These are phyloP conservation scores for Passer montanus DNA, from an alignment of 2,113 vertebrate genomes.

Conservation along the genomic window DNA sequence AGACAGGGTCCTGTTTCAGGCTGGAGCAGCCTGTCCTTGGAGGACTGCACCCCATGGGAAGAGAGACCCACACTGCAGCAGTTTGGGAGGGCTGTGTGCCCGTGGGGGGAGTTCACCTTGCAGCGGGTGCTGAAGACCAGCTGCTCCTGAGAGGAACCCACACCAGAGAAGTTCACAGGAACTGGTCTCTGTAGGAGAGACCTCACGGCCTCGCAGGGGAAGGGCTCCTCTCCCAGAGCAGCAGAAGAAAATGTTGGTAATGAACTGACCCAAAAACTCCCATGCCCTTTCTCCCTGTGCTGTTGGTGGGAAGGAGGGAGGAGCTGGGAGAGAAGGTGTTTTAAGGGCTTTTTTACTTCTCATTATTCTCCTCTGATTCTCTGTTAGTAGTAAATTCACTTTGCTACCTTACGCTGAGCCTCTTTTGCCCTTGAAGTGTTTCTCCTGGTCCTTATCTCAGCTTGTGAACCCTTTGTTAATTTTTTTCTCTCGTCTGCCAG, in stretches of 20 bases:
- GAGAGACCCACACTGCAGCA: fast-evolving
- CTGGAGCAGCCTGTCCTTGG: background rate
- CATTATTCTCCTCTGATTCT: background rate
- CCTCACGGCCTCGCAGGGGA: background rate
- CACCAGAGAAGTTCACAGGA: fast-evolving
- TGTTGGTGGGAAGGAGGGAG: background rate
- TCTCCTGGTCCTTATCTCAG: background rate
- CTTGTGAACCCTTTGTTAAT: background rate
- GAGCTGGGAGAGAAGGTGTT: background rate
- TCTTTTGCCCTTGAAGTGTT: background rate
- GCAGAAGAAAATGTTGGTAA: background rate
- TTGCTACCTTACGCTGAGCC: fast-evolving
- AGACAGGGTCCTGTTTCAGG: background rate
- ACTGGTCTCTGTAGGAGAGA: fast-evolving
- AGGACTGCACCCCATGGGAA: background rate
- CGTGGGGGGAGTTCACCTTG: fast-evolving
- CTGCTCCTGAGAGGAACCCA: background rate
- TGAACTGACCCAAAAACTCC: background rate
- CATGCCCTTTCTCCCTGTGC: fast-evolving
- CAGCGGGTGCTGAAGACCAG: background rate
- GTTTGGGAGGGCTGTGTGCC: background rate
- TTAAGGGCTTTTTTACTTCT: background rate
- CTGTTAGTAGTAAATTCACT: background rate
- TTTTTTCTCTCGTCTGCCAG: background rate
- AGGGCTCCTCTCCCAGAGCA: background rate